Evolutionary conservation across 1,140 invertebrate genomes (phyloP).

Genomic region (Tetragnatha versicolor): DNA sequence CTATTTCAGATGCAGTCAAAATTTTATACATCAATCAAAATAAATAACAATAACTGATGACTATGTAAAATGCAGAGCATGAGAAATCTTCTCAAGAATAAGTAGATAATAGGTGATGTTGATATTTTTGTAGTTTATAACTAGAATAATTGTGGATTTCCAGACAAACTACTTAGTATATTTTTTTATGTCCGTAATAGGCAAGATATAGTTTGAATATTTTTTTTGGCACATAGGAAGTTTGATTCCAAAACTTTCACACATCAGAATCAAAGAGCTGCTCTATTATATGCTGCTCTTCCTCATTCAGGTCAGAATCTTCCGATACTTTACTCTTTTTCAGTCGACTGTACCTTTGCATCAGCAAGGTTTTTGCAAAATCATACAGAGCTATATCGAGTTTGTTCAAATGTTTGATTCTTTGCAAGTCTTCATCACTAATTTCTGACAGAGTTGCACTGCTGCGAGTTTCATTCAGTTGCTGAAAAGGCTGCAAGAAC

Average conservation of each 20-base stretch:
- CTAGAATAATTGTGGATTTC: no score
- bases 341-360: conserved; percentile 74
- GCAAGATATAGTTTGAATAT: neutral
- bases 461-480: conserved; percentile 87
- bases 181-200: no score
- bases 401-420: conserved; percentile 81
- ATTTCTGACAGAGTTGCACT: conserved; percentile 78
- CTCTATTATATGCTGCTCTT: conserved; percentile 11
- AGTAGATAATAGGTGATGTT: no score
- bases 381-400: conserved; percentile 93
- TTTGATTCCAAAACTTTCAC: neutral
- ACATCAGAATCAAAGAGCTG: conserved; percentile 28
- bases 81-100: no score
- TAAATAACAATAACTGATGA: no score
- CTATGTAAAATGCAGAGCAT: no score
- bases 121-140: no score
- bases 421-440: conserved; percentile 74
- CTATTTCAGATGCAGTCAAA: no score
- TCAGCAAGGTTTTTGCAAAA: conserved; percentile 89
- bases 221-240: neutral
- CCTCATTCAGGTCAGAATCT: neutral
- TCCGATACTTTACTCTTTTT: conserved; percentile 30
- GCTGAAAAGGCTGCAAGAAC: conserved; percentile 86
- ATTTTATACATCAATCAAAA: no score
- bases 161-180: no score